Percentiles rank a stretch among this genome's conserved stretches.
Evolutionary conservation across 1,140 invertebrate species (phyloP).

Genomic region (Trissolcus basalis): DNA sequence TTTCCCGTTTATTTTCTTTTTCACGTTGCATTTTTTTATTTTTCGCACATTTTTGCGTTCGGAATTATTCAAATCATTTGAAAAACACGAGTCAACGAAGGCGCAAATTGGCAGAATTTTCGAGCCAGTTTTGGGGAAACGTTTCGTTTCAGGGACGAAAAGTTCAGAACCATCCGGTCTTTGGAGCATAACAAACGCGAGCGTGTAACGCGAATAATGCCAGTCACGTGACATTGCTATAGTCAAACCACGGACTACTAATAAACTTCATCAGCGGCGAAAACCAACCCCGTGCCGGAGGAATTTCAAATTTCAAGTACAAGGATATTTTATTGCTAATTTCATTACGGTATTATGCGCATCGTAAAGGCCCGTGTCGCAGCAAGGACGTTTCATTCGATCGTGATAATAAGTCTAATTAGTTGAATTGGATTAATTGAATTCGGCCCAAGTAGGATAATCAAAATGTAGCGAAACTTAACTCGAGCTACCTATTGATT

Average conservation of each 20-base stretch:
- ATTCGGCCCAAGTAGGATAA: not conserved
- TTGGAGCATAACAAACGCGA: conserved; percentile 48
- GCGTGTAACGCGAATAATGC: conserved; percentile 46
- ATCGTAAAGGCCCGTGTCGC: not conserved
- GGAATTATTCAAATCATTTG: too few relatives aligned
- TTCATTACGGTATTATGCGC: conserved; percentile 26
- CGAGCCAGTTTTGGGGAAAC: conserved; percentile 29
- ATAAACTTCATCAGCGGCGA: conserved; percentile 49
- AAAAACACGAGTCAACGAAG: too few relatives aligned
- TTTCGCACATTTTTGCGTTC: too few relatives aligned
- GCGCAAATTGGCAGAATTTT: not conserved
- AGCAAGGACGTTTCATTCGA: conserved; percentile 10
- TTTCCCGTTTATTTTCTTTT: too few relatives aligned
- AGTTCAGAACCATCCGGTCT: conserved; percentile 17
- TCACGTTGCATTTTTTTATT: conserved; percentile 13
- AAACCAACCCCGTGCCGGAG: conserved; percentile 14
- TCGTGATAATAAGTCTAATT: conserved; percentile 10
- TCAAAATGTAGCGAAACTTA: not conserved
- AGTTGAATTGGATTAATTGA: not conserved
- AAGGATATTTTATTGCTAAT: conserved; percentile 36
- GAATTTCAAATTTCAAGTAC: conserved; percentile 43
- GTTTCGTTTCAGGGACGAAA: conserved; percentile 38
- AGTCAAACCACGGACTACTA: conserved; percentile 54
- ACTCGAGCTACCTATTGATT: too few relatives aligned
- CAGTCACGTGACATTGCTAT: conserved; percentile 56